A percentile compares a stretch with the other conserved stretches of the same genome.
These are phyloP conservation scores for Gavialis gangeticus DNA, from an alignment of 2,113 vertebrate species.

Conservation along the genomic window DNA sequence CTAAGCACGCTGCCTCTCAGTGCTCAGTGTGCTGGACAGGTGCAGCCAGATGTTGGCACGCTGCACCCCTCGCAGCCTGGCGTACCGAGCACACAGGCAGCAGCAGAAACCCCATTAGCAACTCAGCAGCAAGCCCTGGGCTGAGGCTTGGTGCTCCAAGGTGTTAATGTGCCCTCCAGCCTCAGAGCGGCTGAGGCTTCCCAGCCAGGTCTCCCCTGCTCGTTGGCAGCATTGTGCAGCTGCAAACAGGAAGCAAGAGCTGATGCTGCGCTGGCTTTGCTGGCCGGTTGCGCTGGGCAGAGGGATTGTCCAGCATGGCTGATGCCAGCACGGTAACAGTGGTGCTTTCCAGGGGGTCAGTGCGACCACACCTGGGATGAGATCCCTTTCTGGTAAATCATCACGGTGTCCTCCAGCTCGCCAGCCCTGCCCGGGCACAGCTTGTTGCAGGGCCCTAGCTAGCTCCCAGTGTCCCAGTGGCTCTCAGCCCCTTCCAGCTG, in stretches of 20 bases:
- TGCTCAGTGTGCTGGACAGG: not conserved
- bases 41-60: too few relatives aligned
- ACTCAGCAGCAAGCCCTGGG: too few relatives aligned
- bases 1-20: too few relatives aligned
- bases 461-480: too few relatives aligned
- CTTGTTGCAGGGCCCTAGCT: not conserved
- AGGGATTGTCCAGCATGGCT: rapidly evolving
- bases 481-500: too few relatives aligned
- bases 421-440: not conserved
- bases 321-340: rapidly evolving
- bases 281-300: rapidly evolving
- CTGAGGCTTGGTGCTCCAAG: too few relatives aligned
- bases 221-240: rapidly evolving
- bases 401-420: not conserved
- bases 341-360: not conserved
- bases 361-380: rapidly evolving
- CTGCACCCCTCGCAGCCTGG: too few relatives aligned
- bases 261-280: not conserved
- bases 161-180: not conserved
- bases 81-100: too few relatives aligned
- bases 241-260: too few relatives aligned
- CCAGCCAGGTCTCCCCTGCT: rapidly evolving
- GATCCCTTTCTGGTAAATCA: not conserved
- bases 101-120: not conserved
- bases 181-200: rapidly evolving